phyloP scores from a whole-genome alignment of 2,113 vertebrate genomes.

The Platysteira castanea region DNA sequence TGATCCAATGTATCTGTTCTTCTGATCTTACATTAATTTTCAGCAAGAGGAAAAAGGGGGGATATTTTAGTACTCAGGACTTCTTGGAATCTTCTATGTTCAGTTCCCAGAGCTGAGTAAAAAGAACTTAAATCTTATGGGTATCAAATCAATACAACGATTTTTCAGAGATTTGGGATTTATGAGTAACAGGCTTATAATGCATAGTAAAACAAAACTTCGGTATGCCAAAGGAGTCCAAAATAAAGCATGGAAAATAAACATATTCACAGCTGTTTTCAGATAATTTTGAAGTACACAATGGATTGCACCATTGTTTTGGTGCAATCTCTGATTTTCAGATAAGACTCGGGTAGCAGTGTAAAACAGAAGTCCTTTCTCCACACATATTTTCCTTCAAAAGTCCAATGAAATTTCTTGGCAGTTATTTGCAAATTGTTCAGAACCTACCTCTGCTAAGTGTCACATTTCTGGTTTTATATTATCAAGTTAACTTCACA shows the following conservation, averaged over 20 bases:
- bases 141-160: background rate
- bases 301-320: background rate
- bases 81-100: background rate
- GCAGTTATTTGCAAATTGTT: background rate
- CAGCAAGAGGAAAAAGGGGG: background rate
- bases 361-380: background rate
- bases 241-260: background rate
- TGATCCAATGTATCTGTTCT: background rate
- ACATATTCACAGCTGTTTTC: background rate
- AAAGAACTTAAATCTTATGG: background rate
- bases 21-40: background rate
- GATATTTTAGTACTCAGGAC: background rate
- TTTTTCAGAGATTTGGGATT: background rate
- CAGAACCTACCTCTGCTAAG: background rate
- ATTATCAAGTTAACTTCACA: background rate
- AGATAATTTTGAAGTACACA: background rate
- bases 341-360: background rate
- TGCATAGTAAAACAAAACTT: background rate
- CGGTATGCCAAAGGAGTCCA: background rate
- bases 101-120: background rate
- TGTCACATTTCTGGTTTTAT: background rate
- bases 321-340: background rate
- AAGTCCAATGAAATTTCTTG: background rate
- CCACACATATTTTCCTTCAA: background rate
- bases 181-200: background rate